phyloP scores from a whole-genome alignment of 2,797 vertebrate species.

The Enteromius treurensis region DNA sequence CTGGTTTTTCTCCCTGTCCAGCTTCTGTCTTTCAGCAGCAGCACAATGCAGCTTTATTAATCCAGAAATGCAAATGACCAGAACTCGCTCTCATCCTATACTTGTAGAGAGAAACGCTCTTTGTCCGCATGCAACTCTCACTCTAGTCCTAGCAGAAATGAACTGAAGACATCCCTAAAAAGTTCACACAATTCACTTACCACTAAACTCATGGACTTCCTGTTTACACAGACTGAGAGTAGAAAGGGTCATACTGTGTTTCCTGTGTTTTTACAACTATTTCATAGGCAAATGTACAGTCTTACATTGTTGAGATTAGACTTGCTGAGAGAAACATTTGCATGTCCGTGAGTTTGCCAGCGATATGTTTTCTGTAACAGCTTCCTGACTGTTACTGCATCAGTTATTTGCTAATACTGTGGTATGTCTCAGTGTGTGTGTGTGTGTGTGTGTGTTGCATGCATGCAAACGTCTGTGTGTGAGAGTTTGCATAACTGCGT shows the following conservation, averaged over 20 bases:
- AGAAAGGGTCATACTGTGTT: constrained; percentile 20
- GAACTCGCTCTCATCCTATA: neutral
- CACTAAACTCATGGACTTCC: constrained; percentile 32
- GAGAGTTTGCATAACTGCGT: neutral
- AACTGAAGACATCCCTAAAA: constrained; percentile 19
- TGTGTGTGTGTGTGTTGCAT: neutral
- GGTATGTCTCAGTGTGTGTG: neutral
- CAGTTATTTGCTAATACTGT: neutral
- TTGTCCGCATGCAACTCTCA: neutral
- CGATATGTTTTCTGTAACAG: neutral
- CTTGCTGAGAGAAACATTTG: neutral
- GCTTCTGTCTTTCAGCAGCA: constrained; percentile 4
- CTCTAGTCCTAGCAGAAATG: neutral
- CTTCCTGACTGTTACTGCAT: neutral
- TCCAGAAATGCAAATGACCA: constrained; percentile 46
- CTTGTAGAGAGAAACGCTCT: neutral
- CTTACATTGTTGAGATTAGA: neutral
- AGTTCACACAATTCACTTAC: neutral
- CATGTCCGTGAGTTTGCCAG: neutral
- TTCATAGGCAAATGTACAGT: neutral
- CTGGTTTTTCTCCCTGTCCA: constrained; percentile 8
- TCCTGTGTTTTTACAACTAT: constrained; percentile 54
- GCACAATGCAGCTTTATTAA: constrained; percentile 28
- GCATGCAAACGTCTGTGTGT: neutral
- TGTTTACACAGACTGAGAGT: constrained; percentile 50